Conservation (phyloP, 2,113 vertebrate genomes). For the Rana temporaria region DNA sequence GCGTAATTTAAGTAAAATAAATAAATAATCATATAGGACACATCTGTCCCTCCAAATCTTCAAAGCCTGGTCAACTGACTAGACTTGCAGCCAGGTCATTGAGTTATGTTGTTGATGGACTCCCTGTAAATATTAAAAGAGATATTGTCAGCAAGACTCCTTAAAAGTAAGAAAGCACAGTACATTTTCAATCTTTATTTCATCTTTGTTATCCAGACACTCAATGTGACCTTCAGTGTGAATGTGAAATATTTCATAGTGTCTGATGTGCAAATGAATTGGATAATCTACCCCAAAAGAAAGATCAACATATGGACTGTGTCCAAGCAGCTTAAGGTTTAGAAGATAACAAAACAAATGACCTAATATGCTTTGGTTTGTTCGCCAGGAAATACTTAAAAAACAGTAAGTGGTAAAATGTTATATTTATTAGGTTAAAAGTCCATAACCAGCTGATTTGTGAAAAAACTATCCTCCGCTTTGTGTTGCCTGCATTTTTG, state of each 20-base stretch:
- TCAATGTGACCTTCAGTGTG: slow-evolving; percentile 34
- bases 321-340: slow-evolving; percentile 39
- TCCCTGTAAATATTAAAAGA: slow-evolving; percentile 31
- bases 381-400: slow-evolving; percentile 33
- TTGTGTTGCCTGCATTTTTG: not conserved
- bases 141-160: slow-evolving; percentile 21
- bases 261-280: slow-evolving; percentile 56
- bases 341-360: slow-evolving; percentile 46
- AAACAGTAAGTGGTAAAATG: slow-evolving; percentile 32
- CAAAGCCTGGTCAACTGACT: not conserved
- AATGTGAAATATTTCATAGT: slow-evolving; percentile 39
- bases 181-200: slow-evolving; percentile 38
- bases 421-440: slow-evolving; percentile 12
- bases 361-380: slow-evolving; percentile 38
- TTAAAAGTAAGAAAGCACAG: not conserved
- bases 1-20: not conserved
- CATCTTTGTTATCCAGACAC: slow-evolving; percentile 43
- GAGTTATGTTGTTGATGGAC: slow-evolving; percentile 8
- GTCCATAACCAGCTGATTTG: not conserved
- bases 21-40: not conserved
- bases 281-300: slow-evolving; percentile 38
- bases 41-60: not conserved
- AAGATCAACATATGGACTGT: slow-evolving; percentile 36
- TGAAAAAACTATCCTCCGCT: not conserved
- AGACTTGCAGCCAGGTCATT: slow-evolving; percentile 2